phyloP scores from a whole-genome alignment of 2,113 vertebrate species.

The Rhea pennata region DNA sequence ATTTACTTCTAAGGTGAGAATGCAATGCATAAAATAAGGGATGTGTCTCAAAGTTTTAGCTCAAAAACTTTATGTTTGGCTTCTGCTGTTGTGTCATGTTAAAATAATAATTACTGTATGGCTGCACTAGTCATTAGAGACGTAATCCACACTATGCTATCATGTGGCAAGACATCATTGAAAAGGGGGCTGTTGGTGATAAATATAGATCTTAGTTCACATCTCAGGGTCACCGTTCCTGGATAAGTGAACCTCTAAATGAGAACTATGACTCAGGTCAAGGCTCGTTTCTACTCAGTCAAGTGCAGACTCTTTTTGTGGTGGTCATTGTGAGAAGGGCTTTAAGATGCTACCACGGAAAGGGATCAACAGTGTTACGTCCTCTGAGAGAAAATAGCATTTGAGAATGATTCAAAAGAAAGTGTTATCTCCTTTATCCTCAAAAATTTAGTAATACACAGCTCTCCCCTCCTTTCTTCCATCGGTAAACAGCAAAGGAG shows the following conservation, averaged over 20 bases:
- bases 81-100: neutral
- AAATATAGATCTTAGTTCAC: conserved; percentile 50
- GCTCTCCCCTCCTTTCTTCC: neutral
- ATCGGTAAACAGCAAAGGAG: neutral
- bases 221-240: conserved; percentile 1
- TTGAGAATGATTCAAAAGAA: neutral
- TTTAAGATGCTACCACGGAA: neutral
- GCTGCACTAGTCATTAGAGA: neutral
- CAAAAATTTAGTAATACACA: neutral
- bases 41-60: neutral
- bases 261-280: neutral
- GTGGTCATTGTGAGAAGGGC: neutral
- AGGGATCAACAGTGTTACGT: neutral
- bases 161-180: conserved; percentile 19
- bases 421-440: neutral
- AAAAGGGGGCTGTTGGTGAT: neutral
- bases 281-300: conserved; percentile 4
- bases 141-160: neutral
- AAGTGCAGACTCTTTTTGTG: neutral
- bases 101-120: neutral
- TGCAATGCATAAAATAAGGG: neutral
- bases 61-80: neutral
- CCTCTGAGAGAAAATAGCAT: neutral
- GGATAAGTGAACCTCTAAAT: conserved; percentile 37
- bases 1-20: neutral